Conservation (phyloP, 2,888 invertebrate species). For the Ditula angustiorana region DNA sequence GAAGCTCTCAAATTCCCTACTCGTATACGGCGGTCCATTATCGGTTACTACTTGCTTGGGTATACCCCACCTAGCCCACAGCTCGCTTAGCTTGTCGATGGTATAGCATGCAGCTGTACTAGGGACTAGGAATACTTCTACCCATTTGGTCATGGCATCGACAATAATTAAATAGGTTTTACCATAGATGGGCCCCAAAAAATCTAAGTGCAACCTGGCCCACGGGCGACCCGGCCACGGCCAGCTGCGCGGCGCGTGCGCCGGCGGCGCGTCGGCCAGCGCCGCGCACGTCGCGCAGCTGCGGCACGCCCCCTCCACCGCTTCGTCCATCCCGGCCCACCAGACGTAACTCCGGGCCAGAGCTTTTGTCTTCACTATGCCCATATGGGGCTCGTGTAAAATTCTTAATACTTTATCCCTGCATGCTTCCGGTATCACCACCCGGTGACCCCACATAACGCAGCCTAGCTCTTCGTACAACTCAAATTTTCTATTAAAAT, state of each 20-base stretch:
- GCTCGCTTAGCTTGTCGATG: background rate
- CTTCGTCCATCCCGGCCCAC: slow-evolving; percentile 45
- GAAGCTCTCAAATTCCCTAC: background rate
- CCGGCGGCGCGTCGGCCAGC: slow-evolving; percentile 17
- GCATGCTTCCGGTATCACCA: slow-evolving; percentile 41
- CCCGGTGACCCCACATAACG: slow-evolving; percentile 42
- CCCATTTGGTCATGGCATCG: slow-evolving; percentile 28
- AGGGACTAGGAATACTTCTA: slow-evolving; percentile 14
- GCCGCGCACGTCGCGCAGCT: slow-evolving; percentile 22
- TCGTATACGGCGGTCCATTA: background rate
- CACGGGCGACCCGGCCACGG: slow-evolving; percentile 12
- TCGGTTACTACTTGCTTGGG: background rate
- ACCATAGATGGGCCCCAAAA: slow-evolving; percentile 14
- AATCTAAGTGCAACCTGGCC: slow-evolving; percentile 19
- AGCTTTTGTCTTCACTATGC: slow-evolving; percentile 44
- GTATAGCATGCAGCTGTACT: background rate
- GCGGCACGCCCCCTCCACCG: slow-evolving; percentile 11
- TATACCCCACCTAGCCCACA: background rate
- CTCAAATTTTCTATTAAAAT: slow-evolving; percentile 30
- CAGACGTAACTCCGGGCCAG: slow-evolving; percentile 43
- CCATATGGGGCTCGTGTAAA: slow-evolving; percentile 43
- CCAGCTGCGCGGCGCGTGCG: slow-evolving; percentile 21
- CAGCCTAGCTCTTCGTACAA: slow-evolving; percentile 37
- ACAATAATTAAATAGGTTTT: slow-evolving; percentile 12
- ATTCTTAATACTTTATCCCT: background rate